Evolutionary conservation across 2,888 invertebrate genomes (phyloP), one percentile per base, ranked within the genome.

Genomic region (Heliconius erato): DNA sequence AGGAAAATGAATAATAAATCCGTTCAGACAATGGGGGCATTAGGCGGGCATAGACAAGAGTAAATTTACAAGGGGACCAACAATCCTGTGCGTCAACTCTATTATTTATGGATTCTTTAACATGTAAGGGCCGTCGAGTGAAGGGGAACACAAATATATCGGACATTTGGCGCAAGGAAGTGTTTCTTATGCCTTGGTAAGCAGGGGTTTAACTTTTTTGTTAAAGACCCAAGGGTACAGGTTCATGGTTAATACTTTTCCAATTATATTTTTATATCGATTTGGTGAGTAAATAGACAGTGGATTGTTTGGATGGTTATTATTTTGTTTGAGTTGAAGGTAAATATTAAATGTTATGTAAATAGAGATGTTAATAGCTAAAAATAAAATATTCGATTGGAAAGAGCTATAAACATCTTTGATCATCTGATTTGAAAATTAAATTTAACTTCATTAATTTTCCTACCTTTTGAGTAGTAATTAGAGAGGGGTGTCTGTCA

Each of bases 41-140:
- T 96, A 96, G 93, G 91, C 90, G 90, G 90, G 91, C 93, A 93
- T 93, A 94, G 94, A 95, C 94, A 92, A 94, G 93, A 90, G 89
- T 87, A 89, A 90, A 89, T 89, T 87, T 87, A 89, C 90, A 89
- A 89, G 91, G 91, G 87, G 86, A 84, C 89, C 88, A 88, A 94
- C 92, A 94, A 94, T 94, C 94, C 94, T 89, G 90, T 86, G 89
- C 95, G 95, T 94, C 95, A 95, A 95, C 94, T 96, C 92, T 95
- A 96, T 95, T 96, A 96, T 95, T 96, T 95, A 96, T 95, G 96
- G 96, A 94, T 95, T 96, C 96, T 95, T 95, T 94, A 95, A 95
- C 96, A 95, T 94, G 95, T 95, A 94, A 95, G 95, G 93, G 92
- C 92, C 89, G 88, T 91, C 88, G 92, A 88, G 90, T 90, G 90